Conservation (phyloP, 2,888 invertebrate genomes). For the Rutpela maculata region DNA sequence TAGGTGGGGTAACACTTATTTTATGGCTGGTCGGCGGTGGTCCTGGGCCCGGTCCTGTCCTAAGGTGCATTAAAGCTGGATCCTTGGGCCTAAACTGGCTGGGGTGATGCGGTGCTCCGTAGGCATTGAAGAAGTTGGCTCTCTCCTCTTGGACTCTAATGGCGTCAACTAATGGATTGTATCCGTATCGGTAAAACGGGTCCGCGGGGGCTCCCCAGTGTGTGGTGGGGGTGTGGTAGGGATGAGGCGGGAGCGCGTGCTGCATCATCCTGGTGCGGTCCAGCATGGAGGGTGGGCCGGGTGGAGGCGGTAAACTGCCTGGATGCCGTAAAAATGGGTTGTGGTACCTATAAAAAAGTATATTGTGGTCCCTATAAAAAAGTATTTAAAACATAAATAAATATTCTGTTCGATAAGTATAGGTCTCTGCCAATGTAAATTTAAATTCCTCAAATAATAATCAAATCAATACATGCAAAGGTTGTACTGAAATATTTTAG, state of each 20-base stretch:
- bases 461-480: background rate
- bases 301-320: constrained; percentile 75
- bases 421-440: background rate
- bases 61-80: constrained; percentile 76
- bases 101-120: constrained; percentile 69
- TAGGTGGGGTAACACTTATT: constrained; percentile 78
- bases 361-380: constrained; percentile 7
- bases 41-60: constrained; percentile 75
- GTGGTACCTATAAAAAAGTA: constrained; percentile 33
- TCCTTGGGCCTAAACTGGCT: constrained; percentile 72
- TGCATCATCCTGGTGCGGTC: constrained; percentile 73
- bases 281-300: constrained; percentile 72
- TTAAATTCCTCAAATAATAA: background rate
- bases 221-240: constrained; percentile 72
- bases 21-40: constrained; percentile 73
- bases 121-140: constrained; percentile 85
- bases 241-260: constrained; percentile 75
- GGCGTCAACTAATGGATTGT: constrained; percentile 87
- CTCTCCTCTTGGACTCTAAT: constrained; percentile 88
- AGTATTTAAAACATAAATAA: background rate
- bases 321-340: constrained; percentile 76
- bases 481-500: background rate
- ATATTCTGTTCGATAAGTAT: background rate
- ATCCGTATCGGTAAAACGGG: constrained; percentile 81
- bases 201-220: constrained; percentile 72